Evolutionary conservation across 37 sponge, comb jelly and placozoan species (phyloP).

Genomic region (Hormiphora californensis): DNA sequence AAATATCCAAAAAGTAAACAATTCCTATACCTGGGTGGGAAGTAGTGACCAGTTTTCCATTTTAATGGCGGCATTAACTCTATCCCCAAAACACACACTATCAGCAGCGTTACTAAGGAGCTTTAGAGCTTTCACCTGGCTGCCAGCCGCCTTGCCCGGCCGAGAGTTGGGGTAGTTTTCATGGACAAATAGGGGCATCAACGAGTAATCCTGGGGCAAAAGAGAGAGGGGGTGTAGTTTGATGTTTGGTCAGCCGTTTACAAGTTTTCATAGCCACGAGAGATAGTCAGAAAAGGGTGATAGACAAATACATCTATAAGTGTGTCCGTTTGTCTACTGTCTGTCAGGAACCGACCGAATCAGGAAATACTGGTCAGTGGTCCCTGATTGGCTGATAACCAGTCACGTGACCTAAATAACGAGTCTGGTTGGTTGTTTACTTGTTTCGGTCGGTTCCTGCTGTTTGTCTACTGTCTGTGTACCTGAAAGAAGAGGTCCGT

Average conservation of each 20-base stretch:
- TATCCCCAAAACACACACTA: slow-evolving; percentile 72
- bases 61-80: slow-evolving; percentile 60
- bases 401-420: too few relatives aligned
- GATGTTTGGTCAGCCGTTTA: too few relatives aligned
- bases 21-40: slow-evolving; percentile 61
- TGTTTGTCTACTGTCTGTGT: not conserved
- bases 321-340: too few relatives aligned
- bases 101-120: slow-evolving; percentile 72
- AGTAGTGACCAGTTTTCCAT: slow-evolving; percentile 60
- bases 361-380: too few relatives aligned
- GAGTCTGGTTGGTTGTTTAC: too few relatives aligned
- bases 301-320: too few relatives aligned
- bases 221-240: not conserved
- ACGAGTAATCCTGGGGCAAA: slow-evolving; percentile 69
- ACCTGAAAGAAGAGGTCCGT: slow-evolving; percentile 82
- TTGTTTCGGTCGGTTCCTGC: not conserved
- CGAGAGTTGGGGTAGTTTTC: slow-evolving; percentile 79
- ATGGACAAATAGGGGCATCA: slow-evolving; percentile 89
- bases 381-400: too few relatives aligned
- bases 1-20: slow-evolving; percentile 56
- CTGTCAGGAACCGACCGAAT: too few relatives aligned
- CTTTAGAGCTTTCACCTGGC: not conserved
- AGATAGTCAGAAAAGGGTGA: too few relatives aligned
- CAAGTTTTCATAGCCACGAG: too few relatives aligned
- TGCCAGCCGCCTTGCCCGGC: slow-evolving; percentile 29